Conservation (phyloP, 2,113 vertebrate species). For the Dendropsophus ebraccatus region DNA sequence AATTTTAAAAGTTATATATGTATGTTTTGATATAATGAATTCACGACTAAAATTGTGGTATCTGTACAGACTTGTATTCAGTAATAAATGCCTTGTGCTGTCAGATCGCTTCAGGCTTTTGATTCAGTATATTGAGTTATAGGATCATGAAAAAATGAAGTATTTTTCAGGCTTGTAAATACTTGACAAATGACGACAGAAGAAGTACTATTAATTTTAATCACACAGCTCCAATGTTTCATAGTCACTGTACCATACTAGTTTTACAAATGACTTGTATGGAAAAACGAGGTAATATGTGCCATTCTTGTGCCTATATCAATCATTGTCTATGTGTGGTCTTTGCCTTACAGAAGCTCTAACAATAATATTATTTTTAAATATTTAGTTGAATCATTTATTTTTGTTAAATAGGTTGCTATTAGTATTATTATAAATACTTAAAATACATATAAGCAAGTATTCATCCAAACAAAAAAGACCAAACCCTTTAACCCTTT, state of each 20-base stretch:
- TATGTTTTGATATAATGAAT: constrained; percentile 13
- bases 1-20: no score
- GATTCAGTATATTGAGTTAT: constrained; percentile 90
- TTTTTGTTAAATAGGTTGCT: background rate
- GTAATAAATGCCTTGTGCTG: constrained; percentile 74
- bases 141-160: constrained; percentile 92
- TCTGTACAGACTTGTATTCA: constrained; percentile 68
- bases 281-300: constrained; percentile 71
- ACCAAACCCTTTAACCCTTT: background rate
- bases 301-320: constrained; percentile 68
- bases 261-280: constrained; percentile 79
- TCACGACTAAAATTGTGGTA: constrained; percentile 18
- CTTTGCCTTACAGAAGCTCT: constrained; percentile 58
- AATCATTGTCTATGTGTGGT: constrained; percentile 67
- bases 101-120: constrained; percentile 76
- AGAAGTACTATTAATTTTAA: constrained; percentile 97
- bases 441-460: background rate
- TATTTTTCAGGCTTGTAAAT: constrained; percentile 99
- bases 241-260: constrained; percentile 78
- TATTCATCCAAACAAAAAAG: background rate
- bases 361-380: constrained; percentile 7
- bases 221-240: constrained; percentile 92
- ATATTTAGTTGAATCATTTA: background rate
- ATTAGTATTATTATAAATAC: background rate
- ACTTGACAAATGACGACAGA: constrained; percentile 97